Base-by-base conservation (phyloP, 2,888 invertebrate genomes). In the Campoletis raptor region DNA sequence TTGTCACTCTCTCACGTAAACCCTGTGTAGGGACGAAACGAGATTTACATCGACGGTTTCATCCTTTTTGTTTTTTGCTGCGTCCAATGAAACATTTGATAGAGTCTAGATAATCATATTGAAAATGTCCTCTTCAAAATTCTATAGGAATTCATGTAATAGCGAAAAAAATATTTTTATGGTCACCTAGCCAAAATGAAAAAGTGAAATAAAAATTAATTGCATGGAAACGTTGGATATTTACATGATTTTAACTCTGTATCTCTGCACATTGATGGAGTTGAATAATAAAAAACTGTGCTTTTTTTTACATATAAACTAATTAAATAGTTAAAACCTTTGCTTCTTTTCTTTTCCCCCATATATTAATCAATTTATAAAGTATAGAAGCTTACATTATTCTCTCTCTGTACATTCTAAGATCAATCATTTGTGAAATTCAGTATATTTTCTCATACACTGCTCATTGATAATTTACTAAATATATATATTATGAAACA, bases 1-100 rank as follows among this genome's bases (percentile, higher is more conserved):
- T 40, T 40, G 61, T 72, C 66, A 36, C 61, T 61, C 70, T 45
- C 48, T 72, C 73, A 48, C 48, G 70, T n/a, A 76, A 66, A 72
- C 52, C n/a, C 52, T 37, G 57, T 48, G 67, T 54, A 45, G n/a
- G 66, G 69, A 18, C 52, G 12, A 52, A 69, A 70, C n/a, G 30
- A 10, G 1, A 61, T 61, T 40, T 8, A 7, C 54, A 10, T 70
- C 18, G 40, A 7, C 42, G 21, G 45, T 48, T 45, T 21, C 37
- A 30, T 61, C 67, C 76, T n/a, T n/a, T 12, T 45, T 76, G 45
- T 37, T 21, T 45, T 30, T 10, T 36, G 2, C 8, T 48, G 30
- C 42, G 45, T 78, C 70, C 36, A 54, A 80, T 48, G 24, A 64
- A 67, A 52, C 9, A 48, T 69, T 42, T 12, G 2, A 18, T 66